Conservation (phyloP, 2,797 vertebrate species). For the Falco cherrug region DNA sequence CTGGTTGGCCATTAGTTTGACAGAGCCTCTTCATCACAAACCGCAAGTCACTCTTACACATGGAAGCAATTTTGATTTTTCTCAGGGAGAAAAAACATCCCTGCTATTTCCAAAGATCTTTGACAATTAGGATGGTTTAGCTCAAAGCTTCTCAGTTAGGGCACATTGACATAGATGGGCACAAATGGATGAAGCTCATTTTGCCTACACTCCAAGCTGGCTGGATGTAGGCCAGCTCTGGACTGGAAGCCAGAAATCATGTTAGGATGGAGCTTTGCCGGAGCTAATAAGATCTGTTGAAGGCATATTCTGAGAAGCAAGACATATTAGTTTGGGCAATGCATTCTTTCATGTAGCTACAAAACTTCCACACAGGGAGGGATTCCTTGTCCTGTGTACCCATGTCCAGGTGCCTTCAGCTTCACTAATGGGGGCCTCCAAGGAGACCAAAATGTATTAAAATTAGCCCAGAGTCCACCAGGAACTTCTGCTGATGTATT, state of each 20-base stretch:
- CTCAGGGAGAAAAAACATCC: not conserved
- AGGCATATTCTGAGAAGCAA: constrained; percentile 11
- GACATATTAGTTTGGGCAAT: not conserved
- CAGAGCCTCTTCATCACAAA: not conserved
- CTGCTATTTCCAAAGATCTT: not conserved
- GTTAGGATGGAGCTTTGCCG: constrained; percentile 48
- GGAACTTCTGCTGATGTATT: not conserved
- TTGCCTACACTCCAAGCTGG: not conserved
- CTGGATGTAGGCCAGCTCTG: constrained; percentile 25
- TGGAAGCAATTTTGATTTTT: constrained; percentile 42
- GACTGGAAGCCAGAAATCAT: constrained; percentile 31
- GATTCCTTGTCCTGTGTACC: not conserved
- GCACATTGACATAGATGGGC: not conserved
- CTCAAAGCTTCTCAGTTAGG: not conserved
- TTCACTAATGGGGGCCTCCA: not conserved
- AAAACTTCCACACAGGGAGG: not conserved
- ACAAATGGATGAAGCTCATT: not conserved
- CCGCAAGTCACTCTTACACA: not conserved
- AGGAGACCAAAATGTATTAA: not conserved
- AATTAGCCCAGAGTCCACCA: not conserved
- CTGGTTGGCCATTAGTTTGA: constrained; percentile 29
- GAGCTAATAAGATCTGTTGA: constrained; percentile 29
- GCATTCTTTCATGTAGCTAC: not conserved
- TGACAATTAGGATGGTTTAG: not conserved
- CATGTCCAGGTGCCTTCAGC: not conserved